Evolutionary conservation across 1,140 invertebrate species (phyloP).

Genomic region (Trinorchestia longiramus): DNA sequence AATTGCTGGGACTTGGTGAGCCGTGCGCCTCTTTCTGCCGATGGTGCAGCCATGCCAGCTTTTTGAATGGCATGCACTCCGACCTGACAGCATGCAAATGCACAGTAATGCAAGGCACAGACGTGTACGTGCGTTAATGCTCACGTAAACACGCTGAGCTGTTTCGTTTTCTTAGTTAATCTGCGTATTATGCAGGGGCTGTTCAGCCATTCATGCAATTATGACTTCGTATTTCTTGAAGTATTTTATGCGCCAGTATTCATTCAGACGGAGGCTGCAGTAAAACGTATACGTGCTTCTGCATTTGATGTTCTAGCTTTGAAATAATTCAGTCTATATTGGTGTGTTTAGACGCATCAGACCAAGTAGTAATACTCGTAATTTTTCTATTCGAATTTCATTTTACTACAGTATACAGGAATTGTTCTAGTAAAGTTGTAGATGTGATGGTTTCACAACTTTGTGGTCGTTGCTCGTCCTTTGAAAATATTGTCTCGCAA

Average conservation of each 20-base stretch:
- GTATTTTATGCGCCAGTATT: not conserved
- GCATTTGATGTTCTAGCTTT: not conserved
- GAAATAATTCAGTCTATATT: not conserved
- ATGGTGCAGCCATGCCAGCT: not conserved
- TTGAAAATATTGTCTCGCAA: no score
- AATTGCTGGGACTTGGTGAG: not conserved
- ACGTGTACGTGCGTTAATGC: not conserved
- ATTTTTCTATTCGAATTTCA: not conserved
- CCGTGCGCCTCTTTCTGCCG: not conserved
- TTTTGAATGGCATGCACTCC: not conserved
- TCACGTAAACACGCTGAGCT: not conserved
- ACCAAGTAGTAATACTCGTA: not conserved
- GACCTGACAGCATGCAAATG: conserved; percentile 20
- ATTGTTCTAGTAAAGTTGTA: not conserved
- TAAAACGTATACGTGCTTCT: not conserved
- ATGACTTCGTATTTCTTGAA: not conserved
- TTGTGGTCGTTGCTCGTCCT: not conserved
- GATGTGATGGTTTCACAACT: not conserved
- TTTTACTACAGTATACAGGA: not conserved
- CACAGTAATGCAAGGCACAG: not conserved
- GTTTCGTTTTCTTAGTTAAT: not conserved
- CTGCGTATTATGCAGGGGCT: not conserved
- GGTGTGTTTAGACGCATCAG: not conserved
- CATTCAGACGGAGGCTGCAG: not conserved
- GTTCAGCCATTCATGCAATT: not conserved